Base-by-base conservation (phyloP, 2,797 vertebrate genomes). In the Kryptopterus vitreolus region DNA sequence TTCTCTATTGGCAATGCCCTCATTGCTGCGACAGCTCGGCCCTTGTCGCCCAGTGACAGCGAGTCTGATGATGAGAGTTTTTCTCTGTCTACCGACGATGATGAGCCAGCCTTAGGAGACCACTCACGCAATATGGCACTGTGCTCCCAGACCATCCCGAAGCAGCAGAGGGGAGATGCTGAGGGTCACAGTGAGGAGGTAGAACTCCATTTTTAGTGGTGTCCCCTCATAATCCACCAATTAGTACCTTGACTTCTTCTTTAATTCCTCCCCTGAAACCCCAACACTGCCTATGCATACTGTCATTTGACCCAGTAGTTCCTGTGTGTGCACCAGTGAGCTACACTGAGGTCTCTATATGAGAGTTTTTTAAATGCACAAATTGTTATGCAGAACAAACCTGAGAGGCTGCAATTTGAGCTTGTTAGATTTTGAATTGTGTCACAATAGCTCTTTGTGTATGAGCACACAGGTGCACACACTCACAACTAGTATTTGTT, bases 121-220 rank as follows among this genome's bases (percentile, higher is more conserved):
- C 89, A 83, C 80, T 90, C 94, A 82, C 89, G 90, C 87, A 59
- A 70, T 73, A 9, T 87, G 85, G 53, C 78, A 66, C 81, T 76
- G 80, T 85, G 88, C 59, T 46, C 52, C 81, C 57, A 68, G 61
- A 26, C 79, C 48, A 43, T 35, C 35, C 15, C 35, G 48, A 50
- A 55, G 31, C 71, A 85, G 9, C 89, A 93, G 85, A 88, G 91
- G 82, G 92, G 87, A 83, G 89, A 88, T 59, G 83, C 89, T 62
- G 85, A 90, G 16, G 72, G 81, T 77, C 91, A 86, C 18, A 29
- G 89, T 83, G 82, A 91, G 59, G 92, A 94, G 81, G 87, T 88
- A 83, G 86, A 90, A 82, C 93, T 94, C 83, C 87, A 89, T 89
- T 89, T 85, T 91, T 91, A 84, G 94, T 97, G 96, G 96, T 97